Evolutionary conservation across 1,140 invertebrate species (phyloP), one percentile per base, ranked within the genome.

Genomic region (Alviniconcha marisindica): DNA sequence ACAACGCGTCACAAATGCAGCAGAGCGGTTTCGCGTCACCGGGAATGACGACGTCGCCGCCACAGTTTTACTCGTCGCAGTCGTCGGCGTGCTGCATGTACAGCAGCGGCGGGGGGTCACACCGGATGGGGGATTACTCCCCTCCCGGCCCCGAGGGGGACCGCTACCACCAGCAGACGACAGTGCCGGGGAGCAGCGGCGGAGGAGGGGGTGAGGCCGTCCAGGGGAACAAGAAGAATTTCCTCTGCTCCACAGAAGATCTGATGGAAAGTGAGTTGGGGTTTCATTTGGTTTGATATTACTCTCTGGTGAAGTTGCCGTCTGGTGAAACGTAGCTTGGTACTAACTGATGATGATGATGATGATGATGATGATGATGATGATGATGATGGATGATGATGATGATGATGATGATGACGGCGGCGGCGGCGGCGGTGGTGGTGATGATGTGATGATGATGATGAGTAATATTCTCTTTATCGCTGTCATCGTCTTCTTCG

Each of bases 61-160:
- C 54, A n/a, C 56, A 38, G 24, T 69, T 77, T 60, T 74, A 79
- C 28, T 1, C 60, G 60, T 79, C 76, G 38, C 44, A 74, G 40
- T 81, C 77, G 36, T 60, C 84, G 36, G 33, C 60, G 24, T 81
- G 74, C 60, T 85, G 33, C 48, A 42, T 51, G 48, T 85, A 82
- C 80, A 24, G 56, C 0, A 18, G 54, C 14, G 73, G 51, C 1
- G 38, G 14, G 14, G 28, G n/a, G 21, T 31, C 7, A n/a, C 48
- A 60, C 1, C 7, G 79, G 2, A 51, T 14, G n/a, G 84, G 73
- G 42, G 80, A 48, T 40, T 69, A 77, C 63, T 31, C 31, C 42
- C 28, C 38, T 28, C 42, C 31, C 5, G n/a, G 4, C 33, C 77
- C 31, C 31, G 36, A 74, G 15, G 15, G 4, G 18, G 54, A 83